These are phyloP conservation scores for Eudorcas thomsonii DNA, from an alignment of 2,113 vertebrate genomes.

Conservation along the genomic window DNA sequence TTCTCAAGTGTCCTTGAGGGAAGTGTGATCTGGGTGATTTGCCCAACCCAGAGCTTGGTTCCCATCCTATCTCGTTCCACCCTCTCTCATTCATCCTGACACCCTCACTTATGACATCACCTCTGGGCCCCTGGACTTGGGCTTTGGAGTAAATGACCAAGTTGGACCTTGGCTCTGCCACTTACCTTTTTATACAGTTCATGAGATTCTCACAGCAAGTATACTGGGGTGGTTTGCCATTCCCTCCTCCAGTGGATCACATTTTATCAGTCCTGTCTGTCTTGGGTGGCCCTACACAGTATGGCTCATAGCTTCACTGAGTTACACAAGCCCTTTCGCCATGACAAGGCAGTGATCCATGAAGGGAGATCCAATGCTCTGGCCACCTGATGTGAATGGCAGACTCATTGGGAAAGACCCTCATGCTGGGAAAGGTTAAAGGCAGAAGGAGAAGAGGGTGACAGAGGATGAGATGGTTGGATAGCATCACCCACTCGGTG, in stretches of 20 bases:
- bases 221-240: neutral
- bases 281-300: neutral
- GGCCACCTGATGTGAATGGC: neutral
- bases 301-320: neutral
- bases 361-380: neutral
- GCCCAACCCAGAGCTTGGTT: neutral
- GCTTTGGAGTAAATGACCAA: neutral
- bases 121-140: neutral
- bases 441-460: neutral
- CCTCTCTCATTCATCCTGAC: neutral
- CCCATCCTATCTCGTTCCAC: neutral
- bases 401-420: neutral
- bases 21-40: neutral
- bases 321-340: neutral
- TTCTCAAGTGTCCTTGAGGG: neutral
- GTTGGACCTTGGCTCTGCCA: neutral
- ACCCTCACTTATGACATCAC: neutral
- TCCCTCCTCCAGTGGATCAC: neutral
- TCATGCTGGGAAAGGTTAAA: neutral
- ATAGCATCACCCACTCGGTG: neutral
- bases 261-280: neutral
- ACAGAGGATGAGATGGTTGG: neutral
- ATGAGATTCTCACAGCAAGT: neutral
- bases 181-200: neutral
- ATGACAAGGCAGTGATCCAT: neutral